Evolutionary conservation across 2,113 vertebrate genomes (phyloP), one percentile per base, ranked within the genome.

Genomic region (Indicator indicator): DNA sequence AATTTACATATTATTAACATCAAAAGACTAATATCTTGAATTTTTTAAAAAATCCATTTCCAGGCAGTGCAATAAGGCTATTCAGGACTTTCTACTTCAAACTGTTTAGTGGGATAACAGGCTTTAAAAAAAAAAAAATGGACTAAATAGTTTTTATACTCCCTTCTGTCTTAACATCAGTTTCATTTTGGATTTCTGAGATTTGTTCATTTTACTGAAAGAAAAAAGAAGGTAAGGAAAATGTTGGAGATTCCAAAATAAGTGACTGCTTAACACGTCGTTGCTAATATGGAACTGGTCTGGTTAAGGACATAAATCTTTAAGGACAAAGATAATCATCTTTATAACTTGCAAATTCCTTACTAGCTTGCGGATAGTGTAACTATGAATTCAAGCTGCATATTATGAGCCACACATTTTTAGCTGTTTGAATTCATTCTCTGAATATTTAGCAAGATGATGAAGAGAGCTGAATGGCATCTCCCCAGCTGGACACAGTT

Each of bases 311-410:
- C 7, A 23, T 88, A 88, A 81, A 86, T 97, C 93, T 97, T 97
- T 97, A 97, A 97, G 92, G 95, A 95, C 90, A 91, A 95, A 96
- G 96, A 97, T 95, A 93, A 91, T 96, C 48, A 95, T 97, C 95
- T 96, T 93, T 97, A 96, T 95, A 95, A 68, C 76, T 97, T 97
- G 76, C 94, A 96, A 97, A 97, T 96, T 97, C 95, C 94, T 97
- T 97, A 97, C 97, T 97, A 97, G 89, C 0, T 20, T 96, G 87
- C 16, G 65, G 97, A 95, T 97, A 97, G 79, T 94, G 86, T 97
- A 97, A 97, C 97, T 92, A 93, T 96, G 97, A 96, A 97, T 97
- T 96, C 95, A 97, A 96, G 89, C 94, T 94, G 81, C 60, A 54
- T 90, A 96, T 96, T 96, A 95, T 59, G 89, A 97, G 90, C 69